A percentile compares a stretch with the other conserved stretches of the same genome.
These are phyloP conservation scores for Notodonta dromedarius DNA, from an alignment of 2,888 invertebrate species.

Conservation along the genomic window DNA sequence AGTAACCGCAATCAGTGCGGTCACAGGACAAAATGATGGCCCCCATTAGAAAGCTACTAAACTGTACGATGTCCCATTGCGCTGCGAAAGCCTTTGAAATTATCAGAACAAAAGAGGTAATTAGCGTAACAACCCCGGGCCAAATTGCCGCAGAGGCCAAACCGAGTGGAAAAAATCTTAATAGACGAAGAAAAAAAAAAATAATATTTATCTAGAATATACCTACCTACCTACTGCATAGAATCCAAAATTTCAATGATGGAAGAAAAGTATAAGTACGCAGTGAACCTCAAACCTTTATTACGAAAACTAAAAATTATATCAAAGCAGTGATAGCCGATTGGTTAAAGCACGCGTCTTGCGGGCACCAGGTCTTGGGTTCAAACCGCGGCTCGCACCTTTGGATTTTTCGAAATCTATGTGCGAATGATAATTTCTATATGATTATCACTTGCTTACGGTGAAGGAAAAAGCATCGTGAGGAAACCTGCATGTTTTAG, in stretches of 20 bases:
- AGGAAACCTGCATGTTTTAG: too few relatives aligned
- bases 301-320: background rate
- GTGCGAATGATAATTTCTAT: too few relatives aligned
- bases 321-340: too few relatives aligned
- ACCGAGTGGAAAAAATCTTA: slow-evolving; percentile 8
- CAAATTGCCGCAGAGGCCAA: slow-evolving; percentile 14
- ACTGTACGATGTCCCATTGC: slow-evolving; percentile 16
- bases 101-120: slow-evolving; percentile 35
- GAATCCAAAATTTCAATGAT: too few relatives aligned
- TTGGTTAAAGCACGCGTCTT: too few relatives aligned
- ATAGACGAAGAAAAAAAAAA: background rate
- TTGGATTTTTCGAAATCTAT: too few relatives aligned
- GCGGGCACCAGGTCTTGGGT: too few relatives aligned
- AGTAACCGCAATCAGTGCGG: slow-evolving; percentile 9
- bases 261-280: too few relatives aligned
- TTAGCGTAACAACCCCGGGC: slow-evolving; percentile 32
- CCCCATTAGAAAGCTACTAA: slow-evolving; percentile 25
- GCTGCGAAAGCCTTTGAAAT: slow-evolving; percentile 27
- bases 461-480: too few relatives aligned
- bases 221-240: background rate
- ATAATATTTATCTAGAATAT: background rate
- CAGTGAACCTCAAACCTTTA: too few relatives aligned
- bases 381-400: too few relatives aligned
- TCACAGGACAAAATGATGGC: slow-evolving; percentile 24
- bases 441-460: too few relatives aligned